Evolutionary conservation across 2,113 vertebrate genomes (phyloP).

Genomic region (Pithys albifrons): DNA sequence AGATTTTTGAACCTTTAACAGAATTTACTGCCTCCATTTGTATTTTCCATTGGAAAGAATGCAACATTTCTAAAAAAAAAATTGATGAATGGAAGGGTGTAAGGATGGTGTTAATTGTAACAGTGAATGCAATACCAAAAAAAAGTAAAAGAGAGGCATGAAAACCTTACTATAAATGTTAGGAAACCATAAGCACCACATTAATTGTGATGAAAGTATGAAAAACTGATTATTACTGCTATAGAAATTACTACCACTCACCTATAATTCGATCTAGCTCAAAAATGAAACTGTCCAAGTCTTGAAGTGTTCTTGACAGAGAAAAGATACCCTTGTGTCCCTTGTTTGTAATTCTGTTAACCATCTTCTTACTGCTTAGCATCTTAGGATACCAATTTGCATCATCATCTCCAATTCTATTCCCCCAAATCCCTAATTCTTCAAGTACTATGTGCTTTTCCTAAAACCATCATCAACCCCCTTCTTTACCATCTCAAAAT

Average conservation of each 20-base stretch:
- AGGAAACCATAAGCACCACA: neutral
- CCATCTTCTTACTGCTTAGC: neutral
- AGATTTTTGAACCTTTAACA: neutral
- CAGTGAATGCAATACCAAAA: neutral
- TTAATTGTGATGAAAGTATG: neutral
- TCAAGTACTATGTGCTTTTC: neutral
- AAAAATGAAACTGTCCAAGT: neutral
- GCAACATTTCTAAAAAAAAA: neutral
- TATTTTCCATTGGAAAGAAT: neutral
- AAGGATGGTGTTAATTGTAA: neutral
- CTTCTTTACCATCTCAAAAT: neutral
- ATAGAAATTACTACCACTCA: neutral
- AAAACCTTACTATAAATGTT: neutral
- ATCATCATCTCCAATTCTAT: neutral
- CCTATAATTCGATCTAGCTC: neutral
- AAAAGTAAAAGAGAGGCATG: neutral
- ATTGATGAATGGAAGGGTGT: neutral
- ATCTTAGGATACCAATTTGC: neutral
- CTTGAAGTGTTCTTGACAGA: neutral
- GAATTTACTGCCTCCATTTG: neutral
- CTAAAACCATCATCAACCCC: neutral
- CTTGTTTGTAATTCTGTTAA: neutral
- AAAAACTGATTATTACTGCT: neutral
- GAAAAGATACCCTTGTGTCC: neutral
- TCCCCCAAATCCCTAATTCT: neutral